Conservation (phyloP, 2,113 vertebrate species). For the Pseudorhombus dupliciocellatus region DNA sequence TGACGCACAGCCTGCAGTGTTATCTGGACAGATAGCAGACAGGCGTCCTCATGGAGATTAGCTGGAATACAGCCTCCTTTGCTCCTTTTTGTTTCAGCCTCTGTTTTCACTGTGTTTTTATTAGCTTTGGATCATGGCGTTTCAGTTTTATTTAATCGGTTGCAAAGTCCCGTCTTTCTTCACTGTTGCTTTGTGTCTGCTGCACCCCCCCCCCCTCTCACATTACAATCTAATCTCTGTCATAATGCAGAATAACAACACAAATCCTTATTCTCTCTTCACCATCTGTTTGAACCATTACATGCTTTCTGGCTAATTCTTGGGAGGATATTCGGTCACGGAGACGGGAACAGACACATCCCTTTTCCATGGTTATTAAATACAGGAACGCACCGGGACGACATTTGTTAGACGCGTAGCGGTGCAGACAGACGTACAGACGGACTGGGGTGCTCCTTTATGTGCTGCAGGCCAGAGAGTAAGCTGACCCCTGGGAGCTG, state of each 20-base stretch:
- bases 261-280: conserved; percentile 25
- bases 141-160: conserved; percentile 12
- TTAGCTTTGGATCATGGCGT: conserved; percentile 17
- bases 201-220: neutral
- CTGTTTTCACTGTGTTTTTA: conserved; percentile 40
- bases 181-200: neutral
- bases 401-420: conserved; percentile 46
- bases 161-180: neutral
- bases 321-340: conserved; percentile 31
- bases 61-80: conserved; percentile 34
- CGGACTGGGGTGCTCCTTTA: conserved; percentile 43
- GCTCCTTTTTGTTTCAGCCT: conserved; percentile 17
- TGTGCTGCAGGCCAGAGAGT: conserved; percentile 50
- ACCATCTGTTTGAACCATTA: conserved; percentile 58
- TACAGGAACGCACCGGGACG: conserved; percentile 33
- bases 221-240: conserved; percentile 35
- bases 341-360: conserved; percentile 50
- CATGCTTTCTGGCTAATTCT: conserved; percentile 46
- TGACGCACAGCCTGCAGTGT: conserved; percentile 47
- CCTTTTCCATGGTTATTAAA: conserved; percentile 60
- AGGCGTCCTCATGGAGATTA: conserved; percentile 46
- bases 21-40: conserved; percentile 63
- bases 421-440: conserved; percentile 31
- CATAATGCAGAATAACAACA: conserved; percentile 45
- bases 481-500: conserved; percentile 62